Evolutionary conservation across 1,140 invertebrate species (phyloP), one percentile per base, ranked within the genome.

Genomic region (Pemphigus obesinymphae): DNA sequence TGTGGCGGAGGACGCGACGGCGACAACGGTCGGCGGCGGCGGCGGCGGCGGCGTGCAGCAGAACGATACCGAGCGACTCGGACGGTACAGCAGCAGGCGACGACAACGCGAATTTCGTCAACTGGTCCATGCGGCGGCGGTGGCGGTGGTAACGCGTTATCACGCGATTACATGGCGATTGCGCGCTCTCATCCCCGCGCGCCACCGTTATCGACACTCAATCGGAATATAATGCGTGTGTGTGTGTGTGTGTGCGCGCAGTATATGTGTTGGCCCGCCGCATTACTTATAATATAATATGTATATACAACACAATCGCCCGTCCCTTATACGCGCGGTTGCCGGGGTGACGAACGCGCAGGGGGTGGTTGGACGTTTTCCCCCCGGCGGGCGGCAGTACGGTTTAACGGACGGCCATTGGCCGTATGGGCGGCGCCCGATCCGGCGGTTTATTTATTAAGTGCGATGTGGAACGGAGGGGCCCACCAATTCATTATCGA

Each of bases 401-500:
- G 53, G 26, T 43, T 61, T 40, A 43, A 63, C n/a, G 31, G 34
- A 61, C 76, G 15, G 76, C 76, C 76, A 63, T 80, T 80, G 76
- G 76, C 37, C 76, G 76, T 63, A 63, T 80, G 76, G 76, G 76
- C 76, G 76, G 76, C 23, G 37, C 76, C 26, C 50, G 53, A 15
- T 10, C 15, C 76, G 37, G 53, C 55, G 76, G 76, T 80, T 80
- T 80, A 80, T 80, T 80, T 80, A 80, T 80, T 63, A 80, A 80
- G 76, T 80, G 76, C 37, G 53, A 80, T 45, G 76, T 37, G 55
- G 37, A 80, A 63, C 76, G 76, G 76, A 26, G 76, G 55, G 76
- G 37, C 55, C 76, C 76, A 61, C 76, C 76, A 61, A 80, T 80
- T 80, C 76, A 80, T 80, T 80, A 80, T 80, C 76, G 76, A 80